Percentiles rank a stretch among this genome's conserved stretches.
phyloP scores from a whole-genome alignment of 1,140 invertebrate species.

The Hormaphis cornu region DNA sequence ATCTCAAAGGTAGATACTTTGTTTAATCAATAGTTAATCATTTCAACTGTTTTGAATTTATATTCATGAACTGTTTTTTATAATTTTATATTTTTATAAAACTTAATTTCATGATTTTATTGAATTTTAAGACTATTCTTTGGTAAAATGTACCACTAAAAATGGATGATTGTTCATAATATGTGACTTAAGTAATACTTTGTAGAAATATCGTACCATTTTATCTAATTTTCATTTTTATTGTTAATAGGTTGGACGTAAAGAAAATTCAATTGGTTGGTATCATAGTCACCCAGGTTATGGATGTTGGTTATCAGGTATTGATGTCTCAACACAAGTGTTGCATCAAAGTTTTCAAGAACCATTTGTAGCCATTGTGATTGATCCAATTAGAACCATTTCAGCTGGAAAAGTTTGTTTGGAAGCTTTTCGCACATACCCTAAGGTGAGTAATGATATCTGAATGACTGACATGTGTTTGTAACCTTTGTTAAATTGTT shows the following conservation, averaged over 20 bases:
- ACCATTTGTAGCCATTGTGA: slow-evolving; percentile 99
- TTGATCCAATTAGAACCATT: slow-evolving; percentile 96
- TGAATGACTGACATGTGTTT: no score
- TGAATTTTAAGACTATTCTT: no score
- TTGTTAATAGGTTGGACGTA: slow-evolving; percentile 67
- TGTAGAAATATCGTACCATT: background rate
- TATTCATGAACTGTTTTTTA: no score
- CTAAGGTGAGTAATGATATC: slow-evolving; percentile 66
- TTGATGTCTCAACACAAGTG: slow-evolving; percentile 99
- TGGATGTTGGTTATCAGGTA: slow-evolving; percentile 98
- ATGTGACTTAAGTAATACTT: background rate
- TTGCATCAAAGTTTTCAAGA: slow-evolving; percentile 99
- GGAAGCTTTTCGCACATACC: slow-evolving; percentile 97
- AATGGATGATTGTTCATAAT: background rate
- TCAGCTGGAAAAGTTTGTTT: slow-evolving; percentile 99
- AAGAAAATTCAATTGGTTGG: slow-evolving; percentile 99
- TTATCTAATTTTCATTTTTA: background rate
- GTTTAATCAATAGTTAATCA: no score
- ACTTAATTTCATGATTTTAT: no score
- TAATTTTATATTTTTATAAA: no score
- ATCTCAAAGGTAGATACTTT: no score
- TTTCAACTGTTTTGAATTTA: no score
- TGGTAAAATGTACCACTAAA: no score
- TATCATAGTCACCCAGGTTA: slow-evolving; percentile 99
- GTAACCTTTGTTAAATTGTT: no score